Conservation (phyloP, 2,113 vertebrate species). For the Pardalotus punctatus region DNA sequence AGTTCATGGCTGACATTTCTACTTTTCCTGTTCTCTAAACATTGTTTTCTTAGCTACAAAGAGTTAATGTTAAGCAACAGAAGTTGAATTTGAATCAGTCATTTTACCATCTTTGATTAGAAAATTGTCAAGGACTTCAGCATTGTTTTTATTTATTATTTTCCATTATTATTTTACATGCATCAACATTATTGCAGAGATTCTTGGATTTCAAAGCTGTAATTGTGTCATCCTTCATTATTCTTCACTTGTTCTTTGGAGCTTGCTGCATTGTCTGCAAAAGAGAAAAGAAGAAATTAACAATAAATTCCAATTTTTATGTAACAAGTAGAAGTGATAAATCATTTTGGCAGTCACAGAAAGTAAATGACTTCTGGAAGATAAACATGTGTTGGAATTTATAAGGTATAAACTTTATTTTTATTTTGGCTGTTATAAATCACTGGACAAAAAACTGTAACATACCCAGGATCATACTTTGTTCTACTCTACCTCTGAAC, state of each 20-base stretch:
- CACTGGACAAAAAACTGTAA: background rate
- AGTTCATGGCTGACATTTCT: background rate
- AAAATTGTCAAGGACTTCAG: background rate
- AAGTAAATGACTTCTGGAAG: background rate
- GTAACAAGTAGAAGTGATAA: background rate
- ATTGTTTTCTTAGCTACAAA: fast-evolving
- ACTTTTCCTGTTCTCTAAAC: background rate
- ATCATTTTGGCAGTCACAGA: background rate
- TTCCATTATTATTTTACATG: background rate
- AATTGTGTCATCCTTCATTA: background rate
- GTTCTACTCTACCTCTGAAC: background rate
- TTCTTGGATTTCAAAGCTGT: background rate
- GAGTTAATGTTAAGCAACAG: background rate
- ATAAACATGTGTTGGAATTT: background rate
- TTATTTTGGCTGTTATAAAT: background rate
- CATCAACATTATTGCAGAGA: background rate
- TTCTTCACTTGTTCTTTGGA: background rate
- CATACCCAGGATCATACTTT: background rate
- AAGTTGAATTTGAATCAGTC: background rate
- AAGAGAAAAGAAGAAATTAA: background rate
- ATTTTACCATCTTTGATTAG: background rate
- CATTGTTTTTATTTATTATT: background rate
- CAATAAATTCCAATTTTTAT: background rate
- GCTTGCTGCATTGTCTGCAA: background rate
- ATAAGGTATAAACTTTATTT: background rate